Evolutionary conservation across 2,113 vertebrate genomes (phyloP), one percentile per base, ranked within the genome.

Genomic region (Corvus moneduloides): DNA sequence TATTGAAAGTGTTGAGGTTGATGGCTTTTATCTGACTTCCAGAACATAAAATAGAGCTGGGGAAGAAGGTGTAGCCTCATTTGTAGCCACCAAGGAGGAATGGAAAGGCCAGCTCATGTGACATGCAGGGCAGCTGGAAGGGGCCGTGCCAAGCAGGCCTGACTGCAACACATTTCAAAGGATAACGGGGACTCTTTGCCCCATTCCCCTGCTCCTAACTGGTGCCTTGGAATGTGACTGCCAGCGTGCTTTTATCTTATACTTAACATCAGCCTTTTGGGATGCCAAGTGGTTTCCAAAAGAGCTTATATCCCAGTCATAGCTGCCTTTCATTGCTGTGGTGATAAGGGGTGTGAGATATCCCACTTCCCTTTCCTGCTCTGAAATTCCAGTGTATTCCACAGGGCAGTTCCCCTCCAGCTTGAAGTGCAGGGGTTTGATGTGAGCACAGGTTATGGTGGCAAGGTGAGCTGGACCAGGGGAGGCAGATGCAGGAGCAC

Each of bases 281-380:
- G 87, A 77, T 67, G 76, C 80, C 63, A 59, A 91, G 87, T 87
- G 81, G 43, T 81, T 95, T 87, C 30, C 46, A 48, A 84, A 94
- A 77, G 73, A 71, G 48, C 33, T 91, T 78, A 4, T 74, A 81
- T 63, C 20, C 3, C 61, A 80, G 0, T 87, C 87, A 55, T 19
- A 89, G 80, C 68, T 55, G 61, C 52, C 80, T 81, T 84, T 77
- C 87, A 66, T 84, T 93, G 80, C 52, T 71, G 26, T 1, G 0
- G 46, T 66, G 93, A 87, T 94, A 94, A 96, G 73, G 21, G 39
- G 9, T 30, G 48, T 48, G 7, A 81, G 81, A 93, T 75, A 78
- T 9, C 64, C 20, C 35, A 67, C 74, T 87, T 87, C 64, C 35
- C 64, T 81, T 82, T 91, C 95, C 84, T 82, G 56, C 90, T 75